Percentiles rank a stretch among this genome's conserved stretches.
phyloP scores from a whole-genome alignment of 2,888 invertebrate species.

The Psylliodes chrysocephalus region DNA sequence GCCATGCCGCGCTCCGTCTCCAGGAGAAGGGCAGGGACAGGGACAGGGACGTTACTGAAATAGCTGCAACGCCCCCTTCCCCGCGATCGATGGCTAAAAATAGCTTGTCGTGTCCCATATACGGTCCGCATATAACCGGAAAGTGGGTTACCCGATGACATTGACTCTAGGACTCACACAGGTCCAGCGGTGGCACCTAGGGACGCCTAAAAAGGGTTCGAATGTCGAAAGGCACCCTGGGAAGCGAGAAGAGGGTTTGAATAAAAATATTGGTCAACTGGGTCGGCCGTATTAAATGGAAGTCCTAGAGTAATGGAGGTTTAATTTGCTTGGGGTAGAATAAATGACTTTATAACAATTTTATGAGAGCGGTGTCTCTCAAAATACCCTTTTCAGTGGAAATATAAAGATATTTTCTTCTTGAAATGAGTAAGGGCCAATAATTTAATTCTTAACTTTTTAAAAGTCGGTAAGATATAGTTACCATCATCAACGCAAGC shows the following conservation, averaged over 20 bases:
- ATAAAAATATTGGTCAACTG: background rate
- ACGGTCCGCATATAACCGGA: slow-evolving; percentile 53
- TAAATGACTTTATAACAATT: background rate
- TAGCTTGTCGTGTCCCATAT: slow-evolving; percentile 60
- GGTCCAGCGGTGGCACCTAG: slow-evolving; percentile 24
- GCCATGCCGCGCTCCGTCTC: slow-evolving; percentile 28
- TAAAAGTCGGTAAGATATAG: too few species aligned
- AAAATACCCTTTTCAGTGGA: too few species aligned
- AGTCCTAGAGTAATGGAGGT: background rate
- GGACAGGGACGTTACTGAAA: slow-evolving; percentile 58
- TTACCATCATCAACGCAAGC: too few species aligned
- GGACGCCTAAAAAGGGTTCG: background rate
- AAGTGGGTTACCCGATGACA: slow-evolving; percentile 59
- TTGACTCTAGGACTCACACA: slow-evolving; percentile 50
- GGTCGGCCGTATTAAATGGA: background rate
- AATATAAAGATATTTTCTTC: too few species aligned
- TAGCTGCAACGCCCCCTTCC: slow-evolving; percentile 60
- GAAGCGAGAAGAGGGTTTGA: background rate
- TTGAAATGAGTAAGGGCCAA: too few species aligned
- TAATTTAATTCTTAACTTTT: too few species aligned
- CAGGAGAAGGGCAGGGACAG: slow-evolving; percentile 31
- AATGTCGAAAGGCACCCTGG: background rate
- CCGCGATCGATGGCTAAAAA: slow-evolving; percentile 65
- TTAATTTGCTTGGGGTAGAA: background rate
- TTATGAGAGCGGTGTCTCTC: background rate